These are phyloP conservation scores for Abscondita cerata DNA, from an alignment of 2,888 invertebrate species.

Conservation along the genomic window DNA sequence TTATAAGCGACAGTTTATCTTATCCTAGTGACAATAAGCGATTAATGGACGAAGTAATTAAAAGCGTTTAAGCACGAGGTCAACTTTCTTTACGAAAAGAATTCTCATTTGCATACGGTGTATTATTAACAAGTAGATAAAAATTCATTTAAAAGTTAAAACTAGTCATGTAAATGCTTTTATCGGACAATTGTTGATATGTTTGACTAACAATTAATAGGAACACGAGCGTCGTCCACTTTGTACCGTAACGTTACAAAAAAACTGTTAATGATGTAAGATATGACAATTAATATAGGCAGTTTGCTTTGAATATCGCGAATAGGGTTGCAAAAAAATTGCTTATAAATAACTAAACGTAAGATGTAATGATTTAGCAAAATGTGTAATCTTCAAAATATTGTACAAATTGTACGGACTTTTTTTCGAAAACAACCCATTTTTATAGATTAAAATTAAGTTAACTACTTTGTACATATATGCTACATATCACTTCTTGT, in stretches of 20 bases:
- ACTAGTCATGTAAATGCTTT: slow-evolving; percentile 32
- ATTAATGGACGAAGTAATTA: too few species aligned
- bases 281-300: slow-evolving; percentile 11
- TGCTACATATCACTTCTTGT: slow-evolving; percentile 31
- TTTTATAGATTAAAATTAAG: slow-evolving; percentile 13
- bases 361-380: slow-evolving; percentile 4
- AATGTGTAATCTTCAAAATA: slow-evolving; percentile 1
- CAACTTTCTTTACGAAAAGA: too few species aligned
- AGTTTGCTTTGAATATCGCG: slow-evolving; percentile 17
- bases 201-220: slow-evolving; percentile 24
- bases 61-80: too few species aligned
- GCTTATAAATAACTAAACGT: background rate
- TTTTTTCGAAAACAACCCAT: slow-evolving; percentile 5
- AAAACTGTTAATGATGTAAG: slow-evolving; percentile 30
- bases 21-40: too few species aligned
- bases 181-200: slow-evolving; percentile 27
- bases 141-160: slow-evolving; percentile 15
- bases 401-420: slow-evolving; percentile 3
- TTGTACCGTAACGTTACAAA: slow-evolving; percentile 30
- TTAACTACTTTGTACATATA: slow-evolving; percentile 27
- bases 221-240: slow-evolving; percentile 31
- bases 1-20: too few species aligned
- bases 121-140: slow-evolving; percentile 7
- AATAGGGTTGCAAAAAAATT: slow-evolving; percentile 2
- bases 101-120: slow-evolving; percentile 4